Evolutionary conservation across 2,888 invertebrate genomes (phyloP).

Genomic region (Ctenicera cuprea): DNA sequence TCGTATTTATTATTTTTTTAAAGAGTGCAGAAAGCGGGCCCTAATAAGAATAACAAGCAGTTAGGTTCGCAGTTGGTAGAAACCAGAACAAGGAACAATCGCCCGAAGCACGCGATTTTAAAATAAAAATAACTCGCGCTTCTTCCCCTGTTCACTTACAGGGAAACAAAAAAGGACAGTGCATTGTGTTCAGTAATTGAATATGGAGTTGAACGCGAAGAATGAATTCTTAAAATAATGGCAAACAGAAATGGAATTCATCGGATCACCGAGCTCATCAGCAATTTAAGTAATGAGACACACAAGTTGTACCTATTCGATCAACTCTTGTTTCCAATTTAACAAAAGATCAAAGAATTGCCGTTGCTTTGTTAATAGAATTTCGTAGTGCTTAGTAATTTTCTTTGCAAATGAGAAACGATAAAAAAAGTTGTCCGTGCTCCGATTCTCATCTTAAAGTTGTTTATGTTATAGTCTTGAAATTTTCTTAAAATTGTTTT

Average conservation of each 20-base stretch:
- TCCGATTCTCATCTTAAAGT: too few relatives aligned
- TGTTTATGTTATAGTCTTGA: too few relatives aligned
- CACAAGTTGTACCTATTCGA: conserved; percentile 32
- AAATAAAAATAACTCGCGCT: conserved; percentile 48
- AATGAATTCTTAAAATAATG: conserved; percentile 43
- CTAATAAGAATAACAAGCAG: conserved; percentile 22
- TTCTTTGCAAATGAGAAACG: not conserved
- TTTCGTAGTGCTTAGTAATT: conserved; percentile 4
- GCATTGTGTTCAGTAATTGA: conserved; percentile 51
- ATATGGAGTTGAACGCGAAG: conserved; percentile 45
- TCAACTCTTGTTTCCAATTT: conserved; percentile 36
- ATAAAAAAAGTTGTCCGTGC: too few relatives aligned
- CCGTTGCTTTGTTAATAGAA: conserved; percentile 19
- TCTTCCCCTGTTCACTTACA: conserved; percentile 43
- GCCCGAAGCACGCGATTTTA: conserved; percentile 49
- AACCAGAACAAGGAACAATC: conserved; percentile 28
- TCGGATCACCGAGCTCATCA: conserved; percentile 43
- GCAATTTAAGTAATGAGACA: conserved; percentile 54
- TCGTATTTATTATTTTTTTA: conserved; percentile 19
- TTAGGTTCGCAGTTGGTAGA: conserved; percentile 1
- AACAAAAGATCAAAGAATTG: conserved; percentile 31
- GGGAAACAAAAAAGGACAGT: conserved; percentile 31
- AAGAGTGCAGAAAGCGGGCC: not conserved
- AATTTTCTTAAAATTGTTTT: too few relatives aligned
- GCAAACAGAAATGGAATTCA: conserved; percentile 44